Base-by-base conservation (phyloP, 2,888 invertebrate species). In the Mythimna vitellina region DNA sequence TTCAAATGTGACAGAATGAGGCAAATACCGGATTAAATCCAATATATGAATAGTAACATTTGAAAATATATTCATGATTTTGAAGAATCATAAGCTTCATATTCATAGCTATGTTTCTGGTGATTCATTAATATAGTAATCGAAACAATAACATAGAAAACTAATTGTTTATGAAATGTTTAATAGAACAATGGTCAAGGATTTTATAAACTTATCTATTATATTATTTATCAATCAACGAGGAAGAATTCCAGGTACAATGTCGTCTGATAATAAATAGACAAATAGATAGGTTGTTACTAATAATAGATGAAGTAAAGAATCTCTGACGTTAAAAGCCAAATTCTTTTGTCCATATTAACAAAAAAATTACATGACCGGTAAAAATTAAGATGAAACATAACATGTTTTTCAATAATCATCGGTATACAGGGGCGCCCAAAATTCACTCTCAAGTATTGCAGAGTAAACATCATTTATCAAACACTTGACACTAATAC, bases 401-500 rank as follows among this genome's bases (percentile, higher is more conserved):
- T 57, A 82, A 61, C 78, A 78, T 57, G 63, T 67, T 74, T 64
- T 72, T 60, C 6, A 54, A 61, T 78, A 57, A 67, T 57, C 62
- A 78, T 82, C 56, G 22, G 56, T 74, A 65, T 51, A 70, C 57
- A 78, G 62, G 53, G 74, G 35, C 51, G 46, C 29, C 60, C 67
- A 70, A 73, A 73, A 61, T 68, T 56, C 65, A 70, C 60, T 69
- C 56, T 80, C n/a, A 61, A 77, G 73, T 69, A 22, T 73, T 65
- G 63, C 58, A 25, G 56, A 57, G 32, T 35, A 73, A 68, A 68
- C 57, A 73, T 65, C 67, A 81, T 83, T 81, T 81, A 75, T 82
- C 70, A 83, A 35, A 75, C 38, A 70, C 82, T 82, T 83, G 84
- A 83, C 74, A 78, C 66, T 74, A 81, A 81, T 81, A 65, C 54